A percentile compares a stretch with the other conserved stretches of the same genome.
phyloP scores from a whole-genome alignment of 2,888 invertebrate genomes.

The Crioceris asparagi region DNA sequence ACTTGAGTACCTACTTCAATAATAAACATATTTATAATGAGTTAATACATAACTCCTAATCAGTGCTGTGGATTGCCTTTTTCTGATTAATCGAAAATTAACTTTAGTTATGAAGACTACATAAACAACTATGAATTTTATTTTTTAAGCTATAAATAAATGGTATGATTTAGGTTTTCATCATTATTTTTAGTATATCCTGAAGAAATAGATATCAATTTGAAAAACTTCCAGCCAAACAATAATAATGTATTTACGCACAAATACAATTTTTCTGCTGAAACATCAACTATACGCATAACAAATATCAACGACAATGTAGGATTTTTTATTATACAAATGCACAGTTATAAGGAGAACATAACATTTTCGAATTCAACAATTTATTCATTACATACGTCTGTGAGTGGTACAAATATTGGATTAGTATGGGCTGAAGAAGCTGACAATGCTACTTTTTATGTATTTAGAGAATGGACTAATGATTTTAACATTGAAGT shows the following conservation, averaged over 20 bases:
- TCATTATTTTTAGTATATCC: too few relatives aligned
- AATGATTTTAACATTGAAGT: slow-evolving; percentile 9
- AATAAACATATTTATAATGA: too few relatives aligned
- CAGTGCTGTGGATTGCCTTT: too few relatives aligned
- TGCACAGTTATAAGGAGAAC: slow-evolving; percentile 48
- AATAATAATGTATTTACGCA: slow-evolving; percentile 22
- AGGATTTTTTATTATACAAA: slow-evolving; percentile 52
- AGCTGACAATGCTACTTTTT: slow-evolving; percentile 13
- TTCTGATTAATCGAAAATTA: too few relatives aligned
- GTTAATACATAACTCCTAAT: too few relatives aligned
- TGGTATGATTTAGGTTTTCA: too few relatives aligned
- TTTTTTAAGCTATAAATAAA: too few relatives aligned
- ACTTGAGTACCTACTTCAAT: too few relatives aligned
- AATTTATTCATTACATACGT: slow-evolving; percentile 25
- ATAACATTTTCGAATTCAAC: slow-evolving; percentile 43
- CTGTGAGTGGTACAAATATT: slow-evolving; percentile 49
- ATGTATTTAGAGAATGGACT: slow-evolving; percentile 14
- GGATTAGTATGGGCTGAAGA: slow-evolving; percentile 40
- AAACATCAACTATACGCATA: slow-evolving; percentile 31
- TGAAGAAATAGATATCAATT: too few relatives aligned
- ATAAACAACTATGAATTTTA: too few relatives aligned
- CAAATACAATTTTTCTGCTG: slow-evolving; percentile 21
- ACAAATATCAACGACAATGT: slow-evolving; percentile 38
- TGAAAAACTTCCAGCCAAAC: too few relatives aligned
- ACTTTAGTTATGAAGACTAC: too few relatives aligned